Base-by-base conservation (phyloP, 1,140 invertebrate species). In the Steinernema khuongi region DNA sequence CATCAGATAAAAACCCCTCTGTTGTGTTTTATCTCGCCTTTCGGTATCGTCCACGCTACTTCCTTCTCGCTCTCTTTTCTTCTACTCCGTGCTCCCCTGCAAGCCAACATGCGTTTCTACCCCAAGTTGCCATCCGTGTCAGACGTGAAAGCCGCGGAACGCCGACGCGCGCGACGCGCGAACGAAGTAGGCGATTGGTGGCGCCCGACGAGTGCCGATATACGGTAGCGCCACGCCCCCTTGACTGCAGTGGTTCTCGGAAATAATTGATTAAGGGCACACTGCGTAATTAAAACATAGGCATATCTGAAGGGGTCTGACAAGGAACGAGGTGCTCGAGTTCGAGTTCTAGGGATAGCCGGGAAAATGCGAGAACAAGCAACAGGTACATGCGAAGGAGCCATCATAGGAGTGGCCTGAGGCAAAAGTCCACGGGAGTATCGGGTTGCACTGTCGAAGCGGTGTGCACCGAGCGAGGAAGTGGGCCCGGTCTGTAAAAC, bases 191-290 rank as follows among this genome's bases (percentile, higher is more conserved):
- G 7, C 36, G 36, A 41, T 41, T 41, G 36, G 36, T n/a, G 36
- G 7, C n/a, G 36, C 36, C 36, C 7, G 7, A n/a, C n/a, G 36
- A 41, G 36, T 41, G 36, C 36, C 7, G 36, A 11, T n/a, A 60
- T 60, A 60, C 50, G 50, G 50, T 60, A 60, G 50, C 19, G 50
- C 50, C 50, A 60, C 50, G 50, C 50, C 50, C 50, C 50, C 50
- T 14, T 22, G 50, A 4, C 50, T n/a, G 14, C 26, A 11, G 50
- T 17, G 11, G 22, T 4, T 17, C 4, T 14, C 11, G 50, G 19
- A 7, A 11, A 60, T 60, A 60, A 60, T 60, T 60, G 50, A 60
- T 60, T 22, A 60, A 60, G n/a, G n/a, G 7, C n/a, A 41, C 36
- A n/a, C 36, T 41, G 36, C n/a, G 36, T n/a, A n/a, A n/a, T n/a